Conservation (phyloP, 1,140 invertebrate genomes). For the Scaptomyza pallida region DNA sequence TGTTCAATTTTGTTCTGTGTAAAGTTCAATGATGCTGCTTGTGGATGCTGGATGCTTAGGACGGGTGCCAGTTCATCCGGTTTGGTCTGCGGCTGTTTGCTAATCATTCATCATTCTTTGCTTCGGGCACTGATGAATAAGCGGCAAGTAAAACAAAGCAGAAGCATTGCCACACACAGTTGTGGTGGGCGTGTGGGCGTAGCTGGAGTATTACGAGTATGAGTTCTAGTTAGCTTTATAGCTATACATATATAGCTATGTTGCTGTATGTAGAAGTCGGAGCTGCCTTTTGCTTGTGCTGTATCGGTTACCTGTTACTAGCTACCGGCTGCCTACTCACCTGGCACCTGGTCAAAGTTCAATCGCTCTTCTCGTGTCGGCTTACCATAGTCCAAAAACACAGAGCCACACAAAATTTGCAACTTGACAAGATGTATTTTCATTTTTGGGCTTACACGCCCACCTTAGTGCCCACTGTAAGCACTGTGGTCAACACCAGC, state of each 20-base stretch:
- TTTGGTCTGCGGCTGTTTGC: conserved; percentile 48
- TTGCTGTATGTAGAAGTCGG: too few species aligned
- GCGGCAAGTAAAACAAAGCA: conserved; percentile 55
- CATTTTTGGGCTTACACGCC: not conserved
- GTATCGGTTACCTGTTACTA: too few species aligned
- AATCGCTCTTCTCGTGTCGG: conserved; percentile 50
- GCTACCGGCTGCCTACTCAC: not conserved
- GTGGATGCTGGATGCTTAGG: too few species aligned
- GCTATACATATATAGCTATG: too few species aligned
- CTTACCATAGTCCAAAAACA: conserved; percentile 31
- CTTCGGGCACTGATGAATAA: conserved; percentile 61
- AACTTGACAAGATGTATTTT: conserved; percentile 7
- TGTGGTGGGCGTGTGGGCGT: not conserved
- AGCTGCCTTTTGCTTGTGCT: too few species aligned
- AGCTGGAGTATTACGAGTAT: not conserved
- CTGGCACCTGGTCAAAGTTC: conserved; percentile 53
- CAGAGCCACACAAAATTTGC: conserved; percentile 16
- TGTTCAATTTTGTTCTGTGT: not conserved
- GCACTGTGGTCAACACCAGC: not conserved
- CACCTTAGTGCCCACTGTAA: not conserved
- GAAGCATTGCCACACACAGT: not conserved
- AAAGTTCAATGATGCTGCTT: not conserved
- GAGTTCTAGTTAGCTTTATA: conserved; percentile 13
- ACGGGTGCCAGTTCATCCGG: conserved; percentile 17
- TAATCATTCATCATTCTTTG: conserved; percentile 68